Evolutionary conservation across 1,140 invertebrate genomes (phyloP).

Genomic region (Tetramorium simillimum): DNA sequence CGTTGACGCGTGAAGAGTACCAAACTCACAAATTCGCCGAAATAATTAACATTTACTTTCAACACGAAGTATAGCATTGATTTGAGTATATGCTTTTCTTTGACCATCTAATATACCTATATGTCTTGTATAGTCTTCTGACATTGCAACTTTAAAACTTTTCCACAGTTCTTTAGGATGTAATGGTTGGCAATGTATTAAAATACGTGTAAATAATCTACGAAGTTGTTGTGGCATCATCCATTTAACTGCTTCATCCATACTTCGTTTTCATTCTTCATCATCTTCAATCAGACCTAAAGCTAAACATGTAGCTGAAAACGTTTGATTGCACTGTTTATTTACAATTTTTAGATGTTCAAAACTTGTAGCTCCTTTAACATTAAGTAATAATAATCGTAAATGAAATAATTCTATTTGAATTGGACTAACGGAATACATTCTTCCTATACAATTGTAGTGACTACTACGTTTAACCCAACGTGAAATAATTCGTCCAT

Average conservation of each 20-base stretch:
- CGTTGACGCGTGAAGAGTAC: too few species aligned
- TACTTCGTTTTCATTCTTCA: background rate
- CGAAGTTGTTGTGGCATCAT: background rate
- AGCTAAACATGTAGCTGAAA: background rate
- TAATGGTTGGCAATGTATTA: background rate
- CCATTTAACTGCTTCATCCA: background rate
- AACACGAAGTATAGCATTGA: too few species aligned
- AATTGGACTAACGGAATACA: too few species aligned
- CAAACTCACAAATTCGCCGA: too few species aligned
- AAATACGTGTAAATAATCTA: background rate
- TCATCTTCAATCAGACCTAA: background rate
- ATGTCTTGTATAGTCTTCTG: too few species aligned
- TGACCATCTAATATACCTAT: too few species aligned
- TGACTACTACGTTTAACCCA: background rate
- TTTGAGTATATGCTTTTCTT: too few species aligned
- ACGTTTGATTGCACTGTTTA: background rate
- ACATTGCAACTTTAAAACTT: background rate
- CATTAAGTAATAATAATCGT: too few species aligned
- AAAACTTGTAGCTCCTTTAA: too few species aligned
- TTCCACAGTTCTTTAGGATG: background rate
- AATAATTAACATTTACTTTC: too few species aligned
- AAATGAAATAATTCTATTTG: too few species aligned
- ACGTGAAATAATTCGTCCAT: background rate
- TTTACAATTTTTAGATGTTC: background rate
- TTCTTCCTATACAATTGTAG: background rate